Conservation (phyloP, 1,140 invertebrate species). For the Drosophila orena region DNA sequence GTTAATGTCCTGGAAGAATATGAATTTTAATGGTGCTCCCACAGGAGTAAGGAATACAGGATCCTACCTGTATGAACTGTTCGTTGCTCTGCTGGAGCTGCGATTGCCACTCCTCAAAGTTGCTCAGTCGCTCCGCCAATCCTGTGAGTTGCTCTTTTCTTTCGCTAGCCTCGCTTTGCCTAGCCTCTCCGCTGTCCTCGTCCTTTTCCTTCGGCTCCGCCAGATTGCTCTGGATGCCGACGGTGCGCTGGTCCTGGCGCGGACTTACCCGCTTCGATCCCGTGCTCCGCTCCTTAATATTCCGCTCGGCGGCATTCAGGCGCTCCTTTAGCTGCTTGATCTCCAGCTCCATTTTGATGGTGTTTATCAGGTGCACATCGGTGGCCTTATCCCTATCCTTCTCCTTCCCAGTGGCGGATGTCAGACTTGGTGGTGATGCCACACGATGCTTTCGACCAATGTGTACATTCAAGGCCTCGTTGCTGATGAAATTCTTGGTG, state of each 20-base stretch:
- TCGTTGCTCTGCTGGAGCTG: slow-evolving; percentile 66
- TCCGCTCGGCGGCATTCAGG: slow-evolving; percentile 73
- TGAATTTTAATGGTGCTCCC: too few species aligned
- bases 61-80: slow-evolving; percentile 52
- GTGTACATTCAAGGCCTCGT: slow-evolving; percentile 77
- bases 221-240: slow-evolving; percentile 79
- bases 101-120: slow-evolving; percentile 68
- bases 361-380: slow-evolving; percentile 76
- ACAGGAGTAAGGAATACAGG: neutral
- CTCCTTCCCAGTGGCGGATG: slow-evolving; percentile 21
- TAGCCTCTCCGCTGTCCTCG: slow-evolving; percentile 36
- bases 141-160: slow-evolving; percentile 62
- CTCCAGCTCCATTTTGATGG: slow-evolving; percentile 83
- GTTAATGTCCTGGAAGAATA: slow-evolving; percentile 55
- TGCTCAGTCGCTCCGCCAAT: slow-evolving; percentile 58
- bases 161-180: slow-evolving; percentile 42
- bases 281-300: slow-evolving; percentile 65
- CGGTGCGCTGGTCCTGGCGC: slow-evolving; percentile 52
- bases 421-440: slow-evolving; percentile 29
- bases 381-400: slow-evolving; percentile 59
- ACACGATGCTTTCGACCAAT: slow-evolving; percentile 69
- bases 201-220: slow-evolving; percentile 73
- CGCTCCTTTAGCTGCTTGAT: slow-evolving; percentile 83
- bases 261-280: slow-evolving; percentile 38
- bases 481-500: slow-evolving; percentile 82